Percentiles rank a stretch among this genome's conserved stretches.
Conservation (phyloP, 2,797 vertebrate genomes). For the Enteromius fasciolatus region DNA sequence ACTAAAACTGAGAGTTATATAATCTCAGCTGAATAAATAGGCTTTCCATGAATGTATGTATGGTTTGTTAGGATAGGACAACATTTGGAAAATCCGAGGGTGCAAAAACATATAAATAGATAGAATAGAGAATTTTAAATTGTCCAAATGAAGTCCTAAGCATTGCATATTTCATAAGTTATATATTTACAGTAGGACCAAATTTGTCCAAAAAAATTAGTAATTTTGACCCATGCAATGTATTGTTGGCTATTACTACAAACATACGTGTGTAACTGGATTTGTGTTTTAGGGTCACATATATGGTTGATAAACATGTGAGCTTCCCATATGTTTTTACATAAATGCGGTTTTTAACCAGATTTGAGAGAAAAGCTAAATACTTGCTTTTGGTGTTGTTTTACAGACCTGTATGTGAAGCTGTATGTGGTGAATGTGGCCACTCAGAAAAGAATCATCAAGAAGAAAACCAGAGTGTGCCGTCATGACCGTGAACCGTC, state of each 20-base stretch:
- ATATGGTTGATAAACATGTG: not conserved
- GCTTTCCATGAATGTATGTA: not conserved
- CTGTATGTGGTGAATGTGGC: slow-evolving; percentile 95
- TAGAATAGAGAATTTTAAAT: not conserved
- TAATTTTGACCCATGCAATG: not conserved
- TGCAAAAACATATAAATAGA: not conserved
- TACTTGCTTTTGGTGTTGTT: slow-evolving; percentile 17
- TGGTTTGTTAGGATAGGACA: not conserved
- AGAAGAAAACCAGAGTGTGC: slow-evolving; percentile 98
- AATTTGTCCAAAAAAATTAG: not conserved
- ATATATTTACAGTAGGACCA: not conserved
- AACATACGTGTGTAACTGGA: not conserved
- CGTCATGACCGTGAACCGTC: slow-evolving; percentile 96
- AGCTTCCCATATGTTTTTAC: not conserved
- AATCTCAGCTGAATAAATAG: not conserved
- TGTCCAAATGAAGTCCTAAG: not conserved
- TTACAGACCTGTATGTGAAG: slow-evolving; percentile 95
- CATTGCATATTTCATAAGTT: not conserved
- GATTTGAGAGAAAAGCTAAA: not conserved
- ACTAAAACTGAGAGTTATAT: too few relatives aligned
- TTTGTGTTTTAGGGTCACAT: not conserved
- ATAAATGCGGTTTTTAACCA: not conserved
- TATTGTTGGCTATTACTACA: not conserved
- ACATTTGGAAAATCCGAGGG: not conserved
- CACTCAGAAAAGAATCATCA: slow-evolving; percentile 97